A percentile compares a stretch with the other conserved stretches of the same genome.
Evolutionary conservation across 2,113 vertebrate genomes (phyloP).

Genomic region (Nestor notabilis): DNA sequence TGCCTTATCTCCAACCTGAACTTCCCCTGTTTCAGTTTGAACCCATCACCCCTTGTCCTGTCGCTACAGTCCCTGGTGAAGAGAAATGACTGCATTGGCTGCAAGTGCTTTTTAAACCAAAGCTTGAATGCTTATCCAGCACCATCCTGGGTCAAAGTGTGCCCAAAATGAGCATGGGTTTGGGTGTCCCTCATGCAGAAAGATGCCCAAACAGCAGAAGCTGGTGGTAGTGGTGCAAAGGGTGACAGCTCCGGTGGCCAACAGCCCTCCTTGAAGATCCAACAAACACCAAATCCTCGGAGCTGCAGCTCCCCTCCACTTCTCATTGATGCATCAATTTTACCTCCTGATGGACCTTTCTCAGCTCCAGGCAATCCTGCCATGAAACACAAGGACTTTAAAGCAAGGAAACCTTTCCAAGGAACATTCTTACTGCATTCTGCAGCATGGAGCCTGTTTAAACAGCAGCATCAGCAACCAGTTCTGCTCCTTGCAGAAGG

Average conservation of each 20-base stretch:
- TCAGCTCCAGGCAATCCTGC: not conserved
- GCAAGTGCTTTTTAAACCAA: not conserved
- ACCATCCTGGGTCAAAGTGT: not conserved
- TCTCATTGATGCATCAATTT: not conserved
- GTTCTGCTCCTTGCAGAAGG: not conserved
- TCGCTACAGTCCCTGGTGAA: not conserved
- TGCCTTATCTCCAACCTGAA: not conserved
- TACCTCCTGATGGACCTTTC: not conserved
- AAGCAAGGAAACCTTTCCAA: not conserved
- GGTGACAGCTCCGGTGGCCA: not conserved
- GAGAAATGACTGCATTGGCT: not conserved
- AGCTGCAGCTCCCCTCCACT: not conserved
- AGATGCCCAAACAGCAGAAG: not conserved
- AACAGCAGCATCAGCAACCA: not conserved
- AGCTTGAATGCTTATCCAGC: not conserved
- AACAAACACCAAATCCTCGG: not conserved
- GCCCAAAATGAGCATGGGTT: not conserved
- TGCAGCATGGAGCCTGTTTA: not conserved
- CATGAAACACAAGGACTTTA: not conserved
- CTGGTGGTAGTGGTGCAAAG: accelerated
- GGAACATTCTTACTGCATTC: not conserved
- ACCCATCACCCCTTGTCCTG: not conserved
- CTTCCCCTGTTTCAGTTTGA: not conserved
- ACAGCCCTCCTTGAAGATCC: too few relatives aligned
- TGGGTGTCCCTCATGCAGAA: accelerated